These are phyloP conservation scores for Drosophila eohydei DNA, from an alignment of 2,888 invertebrate genomes.

Conservation along the genomic window DNA sequence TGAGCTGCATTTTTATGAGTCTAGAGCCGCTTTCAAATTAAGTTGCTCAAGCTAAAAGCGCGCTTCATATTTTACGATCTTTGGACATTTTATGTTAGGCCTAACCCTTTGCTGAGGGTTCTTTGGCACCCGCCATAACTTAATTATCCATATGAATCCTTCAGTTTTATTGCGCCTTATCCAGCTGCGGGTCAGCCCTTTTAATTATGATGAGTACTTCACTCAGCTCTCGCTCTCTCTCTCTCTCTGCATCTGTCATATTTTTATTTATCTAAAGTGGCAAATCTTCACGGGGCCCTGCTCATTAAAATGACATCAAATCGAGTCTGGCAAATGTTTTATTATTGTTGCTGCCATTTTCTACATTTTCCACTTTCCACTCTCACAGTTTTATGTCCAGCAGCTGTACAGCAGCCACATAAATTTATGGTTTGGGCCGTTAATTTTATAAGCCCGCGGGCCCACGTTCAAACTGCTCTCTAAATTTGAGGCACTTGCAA, in stretches of 20 bases:
- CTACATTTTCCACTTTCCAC: conserved; percentile 29
- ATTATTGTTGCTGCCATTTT: conserved; percentile 46
- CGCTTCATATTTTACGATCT: conserved; percentile 60
- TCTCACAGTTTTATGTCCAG: conserved; percentile 64
- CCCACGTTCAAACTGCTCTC: background rate
- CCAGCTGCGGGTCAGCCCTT: conserved; percentile 31
- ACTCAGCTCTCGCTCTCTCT: background rate
- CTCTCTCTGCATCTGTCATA: conserved; percentile 69
- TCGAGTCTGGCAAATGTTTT: conserved; percentile 55
- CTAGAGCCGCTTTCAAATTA: conserved; percentile 42
- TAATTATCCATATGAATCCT: conserved; percentile 78
- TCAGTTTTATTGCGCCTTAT: conserved; percentile 62
- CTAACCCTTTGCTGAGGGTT: conserved; percentile 20
- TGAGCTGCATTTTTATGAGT: conserved; percentile 43
- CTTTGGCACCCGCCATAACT: conserved; percentile 71
- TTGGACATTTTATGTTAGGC: conserved; percentile 60
- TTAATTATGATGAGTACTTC: conserved; percentile 75
- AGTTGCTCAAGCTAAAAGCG: conserved; percentile 35
- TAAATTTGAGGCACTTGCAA: conserved; percentile 17
- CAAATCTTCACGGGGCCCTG: conserved; percentile 67
- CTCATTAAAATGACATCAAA: conserved; percentile 72
- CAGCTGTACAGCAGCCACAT: conserved; percentile 64
- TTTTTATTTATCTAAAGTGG: conserved; percentile 74
- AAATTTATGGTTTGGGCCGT: conserved; percentile 66
- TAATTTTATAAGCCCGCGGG: conserved; percentile 41